These are phyloP conservation scores for Platalea minor DNA, from an alignment of 2,797 vertebrate species.

Conservation along the genomic window DNA sequence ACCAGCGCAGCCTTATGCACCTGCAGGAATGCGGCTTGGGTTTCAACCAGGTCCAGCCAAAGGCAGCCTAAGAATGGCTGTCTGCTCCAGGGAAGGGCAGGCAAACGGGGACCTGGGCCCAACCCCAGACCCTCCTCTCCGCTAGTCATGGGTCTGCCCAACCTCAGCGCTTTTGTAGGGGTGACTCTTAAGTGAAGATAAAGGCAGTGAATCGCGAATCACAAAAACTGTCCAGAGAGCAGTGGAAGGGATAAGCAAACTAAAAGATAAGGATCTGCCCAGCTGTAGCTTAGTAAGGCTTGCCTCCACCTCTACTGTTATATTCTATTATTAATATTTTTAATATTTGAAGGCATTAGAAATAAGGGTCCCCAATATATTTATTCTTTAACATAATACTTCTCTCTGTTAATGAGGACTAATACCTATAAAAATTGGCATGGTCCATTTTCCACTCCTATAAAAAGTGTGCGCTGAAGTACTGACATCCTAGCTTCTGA, in stretches of 20 bases:
- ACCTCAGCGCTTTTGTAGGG: not conserved
- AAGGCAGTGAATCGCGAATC: not conserved
- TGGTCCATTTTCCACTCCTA: not conserved
- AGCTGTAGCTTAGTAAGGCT: not conserved
- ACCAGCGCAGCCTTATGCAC: not conserved
- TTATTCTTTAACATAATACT: not conserved
- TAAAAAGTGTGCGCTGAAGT: not conserved
- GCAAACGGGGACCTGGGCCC: not conserved
- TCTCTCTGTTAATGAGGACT: no score
- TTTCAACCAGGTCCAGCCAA: not conserved
- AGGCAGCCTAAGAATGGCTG: not conserved
- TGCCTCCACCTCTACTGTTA: not conserved
- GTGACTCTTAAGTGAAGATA: not conserved
- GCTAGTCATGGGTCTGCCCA: not conserved
- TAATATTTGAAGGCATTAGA: not conserved
- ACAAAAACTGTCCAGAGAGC: not conserved
- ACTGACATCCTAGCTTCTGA: not conserved
- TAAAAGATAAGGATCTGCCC: not conserved
- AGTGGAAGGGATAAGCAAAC: not conserved
- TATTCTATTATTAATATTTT: not conserved
- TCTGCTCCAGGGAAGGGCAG: not conserved
- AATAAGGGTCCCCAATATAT: not conserved
- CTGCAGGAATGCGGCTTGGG: slow-evolving; percentile 27
- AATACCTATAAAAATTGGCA: not conserved
- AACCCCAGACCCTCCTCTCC: not conserved